phyloP scores from a whole-genome alignment of 2,797 vertebrate species.

The Scleropages formosus region DNA sequence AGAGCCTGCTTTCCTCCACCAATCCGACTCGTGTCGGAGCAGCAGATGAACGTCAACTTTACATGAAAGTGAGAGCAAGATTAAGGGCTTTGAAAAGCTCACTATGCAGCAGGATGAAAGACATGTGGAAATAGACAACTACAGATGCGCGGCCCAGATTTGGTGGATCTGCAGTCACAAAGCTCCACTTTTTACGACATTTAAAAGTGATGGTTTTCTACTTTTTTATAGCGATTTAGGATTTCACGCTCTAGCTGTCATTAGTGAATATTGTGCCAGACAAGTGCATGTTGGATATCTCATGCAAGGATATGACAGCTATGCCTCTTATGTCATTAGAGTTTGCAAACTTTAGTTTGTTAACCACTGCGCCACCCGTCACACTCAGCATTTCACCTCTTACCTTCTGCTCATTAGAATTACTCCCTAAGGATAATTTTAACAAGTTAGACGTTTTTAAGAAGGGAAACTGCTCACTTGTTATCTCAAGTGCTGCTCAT shows the following conservation, averaged over 20 bases:
- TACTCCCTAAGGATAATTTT: background rate
- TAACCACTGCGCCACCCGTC: conserved; percentile 11
- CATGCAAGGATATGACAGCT: background rate
- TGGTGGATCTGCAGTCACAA: background rate
- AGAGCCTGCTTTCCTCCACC: background rate
- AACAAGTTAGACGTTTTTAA: background rate
- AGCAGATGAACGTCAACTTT: background rate
- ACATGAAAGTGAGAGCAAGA: background rate
- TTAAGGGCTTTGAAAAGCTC: background rate
- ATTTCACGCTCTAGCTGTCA: background rate
- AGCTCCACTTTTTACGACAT: background rate
- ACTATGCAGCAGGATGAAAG: background rate
- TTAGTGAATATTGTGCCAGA: background rate
- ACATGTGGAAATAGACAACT: too few relatives aligned
- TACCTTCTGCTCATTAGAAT: background rate
- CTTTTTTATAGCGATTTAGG: background rate
- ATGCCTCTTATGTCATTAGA: background rate
- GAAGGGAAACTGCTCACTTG: background rate
- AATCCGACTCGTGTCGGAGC: background rate
- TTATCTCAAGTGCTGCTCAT: too few relatives aligned
- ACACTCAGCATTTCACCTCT: conserved; percentile 8
- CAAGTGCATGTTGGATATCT: background rate
- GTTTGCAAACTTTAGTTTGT: background rate
- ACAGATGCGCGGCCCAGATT: background rate
- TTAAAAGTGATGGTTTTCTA: conserved; percentile 6